Evolutionary conservation across 1,140 invertebrate species (phyloP).

Genomic region (Drosophila equinoxialis): DNA sequence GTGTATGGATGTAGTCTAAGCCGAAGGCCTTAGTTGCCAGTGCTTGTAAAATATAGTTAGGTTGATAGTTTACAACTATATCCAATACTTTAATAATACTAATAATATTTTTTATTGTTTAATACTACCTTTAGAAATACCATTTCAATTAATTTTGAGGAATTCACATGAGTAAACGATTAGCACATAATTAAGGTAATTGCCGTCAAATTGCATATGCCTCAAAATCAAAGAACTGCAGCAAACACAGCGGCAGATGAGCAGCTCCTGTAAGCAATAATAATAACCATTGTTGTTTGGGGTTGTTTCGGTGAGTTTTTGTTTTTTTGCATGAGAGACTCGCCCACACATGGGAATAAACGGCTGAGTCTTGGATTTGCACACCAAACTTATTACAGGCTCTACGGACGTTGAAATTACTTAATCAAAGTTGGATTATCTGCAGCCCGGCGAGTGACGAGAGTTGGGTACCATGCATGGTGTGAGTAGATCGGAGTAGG

Average conservation of each 20-base stretch:
- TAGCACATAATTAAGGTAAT: conserved; percentile 54
- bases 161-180: conserved; percentile 43
- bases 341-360: conserved; percentile 61
- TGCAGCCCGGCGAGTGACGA: conserved; percentile 46
- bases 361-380: conserved; percentile 66
- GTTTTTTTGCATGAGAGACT: neutral
- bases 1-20: too few species aligned
- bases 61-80: too few species aligned
- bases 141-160: conserved; percentile 29
- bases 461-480: conserved; percentile 16
- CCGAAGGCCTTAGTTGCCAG: too few species aligned
- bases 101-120: too few species aligned
- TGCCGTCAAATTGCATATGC: conserved; percentile 33
- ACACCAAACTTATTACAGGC: conserved; percentile 73
- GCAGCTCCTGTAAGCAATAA: conserved; percentile 4
- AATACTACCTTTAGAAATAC: too few species aligned
- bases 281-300: conserved; percentile 39
- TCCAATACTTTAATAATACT: too few species aligned
- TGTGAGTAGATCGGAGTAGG: neutral
- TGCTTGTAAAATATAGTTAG: too few species aligned
- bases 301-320: conserved; percentile 10
- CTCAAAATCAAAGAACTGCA: conserved; percentile 9
- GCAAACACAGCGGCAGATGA: conserved; percentile 40
- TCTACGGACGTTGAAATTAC: conserved; percentile 60
- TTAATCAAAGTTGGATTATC: conserved; percentile 82